Evolutionary conservation across 2,888 invertebrate genomes (phyloP).

Genomic region (Ceriagrion tenellum): DNA sequence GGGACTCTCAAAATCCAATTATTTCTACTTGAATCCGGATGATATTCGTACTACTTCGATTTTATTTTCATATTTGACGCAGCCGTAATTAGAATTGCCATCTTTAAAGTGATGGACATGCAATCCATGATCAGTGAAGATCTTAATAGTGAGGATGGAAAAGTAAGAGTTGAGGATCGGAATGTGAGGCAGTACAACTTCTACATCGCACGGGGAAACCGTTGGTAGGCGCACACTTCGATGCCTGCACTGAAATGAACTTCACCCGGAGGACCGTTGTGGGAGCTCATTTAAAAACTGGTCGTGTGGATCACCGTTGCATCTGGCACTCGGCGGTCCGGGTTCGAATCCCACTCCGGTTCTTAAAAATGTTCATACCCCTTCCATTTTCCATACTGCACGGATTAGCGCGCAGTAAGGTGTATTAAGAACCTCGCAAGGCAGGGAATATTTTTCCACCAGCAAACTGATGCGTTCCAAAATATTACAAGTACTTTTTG

Average conservation of each 20-base stretch:
- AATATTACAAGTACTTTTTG: no score
- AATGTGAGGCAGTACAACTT: not conserved
- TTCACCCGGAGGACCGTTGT: not conserved
- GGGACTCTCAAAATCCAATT: not conserved
- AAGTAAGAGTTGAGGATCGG: not conserved
- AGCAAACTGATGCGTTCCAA: no score
- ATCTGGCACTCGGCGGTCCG: conserved; percentile 2
- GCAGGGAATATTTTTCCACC: no score
- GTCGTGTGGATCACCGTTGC: conserved; percentile 39
- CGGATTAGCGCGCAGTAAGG: not conserved
- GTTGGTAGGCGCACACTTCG: not conserved
- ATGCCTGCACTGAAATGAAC: not conserved
- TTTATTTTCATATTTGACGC: not conserved
- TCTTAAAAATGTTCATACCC: not conserved
- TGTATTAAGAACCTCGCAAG: not conserved
- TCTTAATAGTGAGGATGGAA: not conserved
- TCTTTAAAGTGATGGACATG: not conserved
- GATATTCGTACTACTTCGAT: not conserved
- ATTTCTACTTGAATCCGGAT: not conserved
- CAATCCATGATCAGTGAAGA: not conserved
- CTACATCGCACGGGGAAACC: not conserved
- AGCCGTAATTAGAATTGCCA: not conserved
- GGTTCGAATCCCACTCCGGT: conserved; percentile 22
- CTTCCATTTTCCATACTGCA: not conserved
- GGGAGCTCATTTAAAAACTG: conserved; percentile 1